Percentiles rank a stretch among this genome's conserved stretches.
Conservation (phyloP, 2,797 vertebrate genomes). For the Antennarius maculatus region DNA sequence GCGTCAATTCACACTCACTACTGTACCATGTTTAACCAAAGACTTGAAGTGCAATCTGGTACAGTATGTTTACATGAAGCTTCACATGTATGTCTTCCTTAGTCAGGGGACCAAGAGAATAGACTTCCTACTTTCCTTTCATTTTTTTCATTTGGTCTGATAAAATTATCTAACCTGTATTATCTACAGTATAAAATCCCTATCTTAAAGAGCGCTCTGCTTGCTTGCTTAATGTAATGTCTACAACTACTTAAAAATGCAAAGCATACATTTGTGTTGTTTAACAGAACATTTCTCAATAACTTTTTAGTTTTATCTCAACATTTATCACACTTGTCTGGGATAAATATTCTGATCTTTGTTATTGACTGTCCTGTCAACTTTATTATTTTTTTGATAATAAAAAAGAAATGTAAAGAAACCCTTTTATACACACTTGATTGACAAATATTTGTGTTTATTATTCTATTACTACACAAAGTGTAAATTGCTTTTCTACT, state of each 20-base stretch:
- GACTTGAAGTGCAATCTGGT: conserved; percentile 16
- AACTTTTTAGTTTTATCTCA: background rate
- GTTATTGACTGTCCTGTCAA: background rate
- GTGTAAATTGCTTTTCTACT: background rate
- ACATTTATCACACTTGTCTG: background rate
- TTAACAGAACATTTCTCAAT: background rate
- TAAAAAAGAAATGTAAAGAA: background rate
- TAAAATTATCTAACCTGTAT: background rate
- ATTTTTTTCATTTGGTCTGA: conserved; percentile 12
- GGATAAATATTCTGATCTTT: background rate
- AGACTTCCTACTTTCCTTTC: conserved; percentile 5
- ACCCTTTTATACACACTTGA: background rate
- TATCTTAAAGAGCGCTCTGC: no score
- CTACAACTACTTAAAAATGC: background rate
- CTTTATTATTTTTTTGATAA: background rate
- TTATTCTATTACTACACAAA: background rate
- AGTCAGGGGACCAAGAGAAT: conserved; percentile 6
- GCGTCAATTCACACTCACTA: conserved; percentile 12
- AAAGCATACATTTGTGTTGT: background rate
- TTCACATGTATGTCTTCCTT: conserved; percentile 7
- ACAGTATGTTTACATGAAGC: conserved; percentile 8
- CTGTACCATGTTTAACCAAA: conserved; percentile 35
- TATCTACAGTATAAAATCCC: no score
- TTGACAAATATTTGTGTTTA: conserved; percentile 5
- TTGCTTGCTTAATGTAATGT: no score